Base-by-base conservation (phyloP, 2,888 invertebrate species). In the Spisula subtruncata region DNA sequence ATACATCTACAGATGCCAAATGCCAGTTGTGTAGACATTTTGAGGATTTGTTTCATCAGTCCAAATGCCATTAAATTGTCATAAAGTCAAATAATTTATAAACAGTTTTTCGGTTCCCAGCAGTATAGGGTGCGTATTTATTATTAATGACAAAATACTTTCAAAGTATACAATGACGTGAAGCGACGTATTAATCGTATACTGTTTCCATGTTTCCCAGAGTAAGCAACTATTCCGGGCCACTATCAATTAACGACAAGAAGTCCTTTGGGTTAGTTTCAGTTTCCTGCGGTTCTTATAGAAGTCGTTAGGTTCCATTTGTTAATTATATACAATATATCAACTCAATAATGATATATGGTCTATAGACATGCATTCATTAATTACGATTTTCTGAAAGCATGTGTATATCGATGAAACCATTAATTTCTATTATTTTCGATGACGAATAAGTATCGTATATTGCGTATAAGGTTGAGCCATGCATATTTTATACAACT, bases 101-200 rank as follows among this genome's bases (percentile, higher is more conserved):
- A 29, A 75, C 35, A 75, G 29, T 75, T 75, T 75, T 12, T 32
- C 16, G 75, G 32, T 32, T 75, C 75, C 75, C 75, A 6, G 18
- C 12, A 5, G 75, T 35, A 75, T 75, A 12, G 16, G 32, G 14
- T 14, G 18, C 46, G n/a, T 56, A 85, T 88, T 32, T 54, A 88
- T 88, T 85, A 88, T 88, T 85, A 35, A 88, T 88, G 35, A 29
- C 6, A 88, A 82, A 88, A 85, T 81, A 71, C 81, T 54, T 81
- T 82, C 81, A 25, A 88, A 88, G 84, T 85, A 85, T 85, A 60
- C 66, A 80, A 81, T 88, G 81, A 85, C 88, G 84, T 85, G 85
- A 35, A 71, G 56, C 18, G 66, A 85, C 29, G 25, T 81, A 88
- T 85, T 71, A 85, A 81, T 87, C 80, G 54, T 80, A 51, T 85